These are phyloP conservation scores for Gambusia affinis DNA, from an alignment of 2,113 vertebrate genomes.

Conservation along the genomic window DNA sequence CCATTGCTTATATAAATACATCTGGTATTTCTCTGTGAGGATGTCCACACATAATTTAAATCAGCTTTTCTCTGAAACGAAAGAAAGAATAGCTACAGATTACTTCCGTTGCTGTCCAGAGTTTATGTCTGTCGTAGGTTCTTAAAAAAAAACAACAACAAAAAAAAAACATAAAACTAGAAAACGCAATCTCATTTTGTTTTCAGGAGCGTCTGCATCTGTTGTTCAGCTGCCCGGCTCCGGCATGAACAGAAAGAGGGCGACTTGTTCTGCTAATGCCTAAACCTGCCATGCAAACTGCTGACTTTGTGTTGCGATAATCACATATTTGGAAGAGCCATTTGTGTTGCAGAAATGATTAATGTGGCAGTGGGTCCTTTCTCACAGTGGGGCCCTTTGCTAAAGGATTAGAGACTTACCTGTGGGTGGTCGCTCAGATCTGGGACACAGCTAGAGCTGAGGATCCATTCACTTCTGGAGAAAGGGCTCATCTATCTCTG, in stretches of 20 bases:
- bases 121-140: background rate
- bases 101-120: background rate
- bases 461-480: constrained; percentile 66
- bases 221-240: constrained; percentile 50
- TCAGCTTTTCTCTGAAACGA: background rate
- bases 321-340: constrained; percentile 63
- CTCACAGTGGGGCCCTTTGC: constrained; percentile 55
- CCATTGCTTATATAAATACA: background rate
- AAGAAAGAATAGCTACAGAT: too few relatives aligned
- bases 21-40: background rate
- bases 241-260: constrained; percentile 53
- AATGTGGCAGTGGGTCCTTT: constrained; percentile 62
- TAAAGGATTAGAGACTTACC: constrained; percentile 60
- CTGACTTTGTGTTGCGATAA: constrained; percentile 71
- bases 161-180: constrained; percentile 6
- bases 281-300: constrained; percentile 58
- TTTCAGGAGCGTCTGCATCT: constrained; percentile 32
- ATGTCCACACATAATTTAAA: background rate
- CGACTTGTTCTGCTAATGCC: constrained; percentile 40
- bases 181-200: constrained; percentile 48
- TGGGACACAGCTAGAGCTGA: constrained; percentile 59
- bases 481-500: constrained; percentile 68
- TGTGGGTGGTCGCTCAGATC: constrained; percentile 70
- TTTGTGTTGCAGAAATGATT: constrained; percentile 68
- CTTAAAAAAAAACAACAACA: background rate